Evolutionary conservation across 2,113 vertebrate species (phyloP).

Genomic region (Peucedramus taeniatus): DNA sequence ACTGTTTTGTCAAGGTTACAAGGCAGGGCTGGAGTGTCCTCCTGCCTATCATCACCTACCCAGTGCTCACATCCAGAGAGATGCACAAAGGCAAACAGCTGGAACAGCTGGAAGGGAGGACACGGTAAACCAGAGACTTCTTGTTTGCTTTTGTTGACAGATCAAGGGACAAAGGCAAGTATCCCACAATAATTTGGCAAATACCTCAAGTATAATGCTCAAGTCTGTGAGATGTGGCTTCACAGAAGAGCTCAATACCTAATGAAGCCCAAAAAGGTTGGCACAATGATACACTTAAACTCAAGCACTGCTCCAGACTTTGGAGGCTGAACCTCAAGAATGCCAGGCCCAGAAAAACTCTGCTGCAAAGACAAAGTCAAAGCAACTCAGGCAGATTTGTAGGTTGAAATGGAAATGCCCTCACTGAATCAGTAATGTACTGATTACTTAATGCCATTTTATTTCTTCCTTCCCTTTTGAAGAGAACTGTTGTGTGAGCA

Average conservation of each 20-base stretch:
- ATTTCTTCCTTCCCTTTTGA: conserved; percentile 6
- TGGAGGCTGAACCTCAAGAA: not conserved
- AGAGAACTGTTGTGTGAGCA: not conserved
- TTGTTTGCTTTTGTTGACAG: not conserved
- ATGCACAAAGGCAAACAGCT: not conserved
- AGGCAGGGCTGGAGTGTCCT: not conserved
- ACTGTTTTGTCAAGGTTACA: not conserved
- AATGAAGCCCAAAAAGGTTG: not conserved
- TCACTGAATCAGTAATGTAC: too few species aligned
- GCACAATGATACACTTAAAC: not conserved
- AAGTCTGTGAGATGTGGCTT: not conserved
- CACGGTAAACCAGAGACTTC: not conserved
- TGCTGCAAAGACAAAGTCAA: not conserved
- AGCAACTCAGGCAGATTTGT: not conserved
- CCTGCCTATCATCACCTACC: not conserved
- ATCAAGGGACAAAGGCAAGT: not conserved
- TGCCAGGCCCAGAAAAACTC: not conserved
- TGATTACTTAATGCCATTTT: not conserved
- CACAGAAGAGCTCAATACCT: not conserved
- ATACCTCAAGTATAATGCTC: not conserved
- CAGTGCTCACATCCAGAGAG: not conserved
- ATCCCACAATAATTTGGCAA: not conserved
- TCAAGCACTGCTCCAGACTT: not conserved
- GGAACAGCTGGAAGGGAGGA: not conserved
- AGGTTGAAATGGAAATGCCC: not conserved